Conservation (phyloP, 2,888 invertebrate species). For the Pseudeuparius sepicola region DNA sequence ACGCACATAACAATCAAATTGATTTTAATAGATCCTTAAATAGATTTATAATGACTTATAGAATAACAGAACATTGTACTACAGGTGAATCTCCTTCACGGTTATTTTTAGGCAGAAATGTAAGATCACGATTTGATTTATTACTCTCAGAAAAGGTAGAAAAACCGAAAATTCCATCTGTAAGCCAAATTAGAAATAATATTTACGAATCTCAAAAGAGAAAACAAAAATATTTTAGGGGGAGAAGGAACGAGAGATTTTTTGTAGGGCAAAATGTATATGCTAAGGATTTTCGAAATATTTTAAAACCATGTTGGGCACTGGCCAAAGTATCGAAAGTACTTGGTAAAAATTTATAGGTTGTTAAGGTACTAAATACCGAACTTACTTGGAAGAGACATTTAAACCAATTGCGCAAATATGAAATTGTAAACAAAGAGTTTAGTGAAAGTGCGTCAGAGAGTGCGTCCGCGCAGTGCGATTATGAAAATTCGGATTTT, state of each 20-base stretch:
- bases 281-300: too few relatives aligned
- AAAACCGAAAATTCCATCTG: background rate
- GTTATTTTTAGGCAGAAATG: constrained; percentile 5
- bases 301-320: too few relatives aligned
- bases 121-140: constrained; percentile 9
- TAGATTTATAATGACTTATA: constrained; percentile 8
- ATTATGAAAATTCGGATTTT: too few relatives aligned
- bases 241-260: too few relatives aligned
- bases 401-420: too few relatives aligned
- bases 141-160: constrained; percentile 1
- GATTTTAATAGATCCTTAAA: background rate
- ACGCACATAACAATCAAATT: constrained; percentile 1
- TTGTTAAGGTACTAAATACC: constrained; percentile 1
- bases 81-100: constrained; percentile 8
- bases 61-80: constrained; percentile 4
- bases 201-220: background rate
- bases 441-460: too few relatives aligned
- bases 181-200: constrained; percentile 1
- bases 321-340: too few relatives aligned
- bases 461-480: too few relatives aligned
- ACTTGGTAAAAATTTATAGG: constrained; percentile 1
- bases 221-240: constrained; percentile 4
- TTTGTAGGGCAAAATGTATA: too few relatives aligned
- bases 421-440: too few relatives aligned
- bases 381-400: too few relatives aligned